Evolutionary conservation across 2,888 invertebrate genomes (phyloP), one percentile per base, ranked within the genome.

Genomic region (Nasonovia ribisnigri): DNA sequence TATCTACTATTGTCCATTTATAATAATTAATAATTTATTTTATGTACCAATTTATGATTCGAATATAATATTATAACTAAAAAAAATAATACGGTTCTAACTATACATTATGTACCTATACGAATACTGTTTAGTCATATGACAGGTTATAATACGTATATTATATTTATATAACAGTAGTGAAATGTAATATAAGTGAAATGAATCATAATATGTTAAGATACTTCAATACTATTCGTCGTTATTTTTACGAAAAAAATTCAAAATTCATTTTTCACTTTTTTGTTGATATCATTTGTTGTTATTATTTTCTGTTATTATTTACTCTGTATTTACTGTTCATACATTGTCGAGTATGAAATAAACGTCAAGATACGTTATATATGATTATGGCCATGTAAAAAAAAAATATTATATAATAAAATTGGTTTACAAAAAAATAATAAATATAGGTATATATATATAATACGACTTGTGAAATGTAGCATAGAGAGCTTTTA

Each of bases 401-500:
- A 36, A 54, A 54, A 54, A 77, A 77, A 42, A 43, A 84, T 36
- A 84, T 1, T 46, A 87, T 48, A 29, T 89, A 57, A 89, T 57
- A 60, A 43, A 89, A 90, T 77, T 90, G 90, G 90, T 67, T 51
- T 36, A 48, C 29, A 10, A 67, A 90, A 60, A 90, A 60, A 84
- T 24, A 84, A 84, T 24, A 84, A 29, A 89, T 43, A 60, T 46
- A 60, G n/a, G 60, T 84, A 43, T 42, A n/a, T 43, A 60, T 29
- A 54, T 26, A 43, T 43, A 60, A 67, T 67, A 60, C n/a, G 57
- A 90, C 51, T 54, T n/a, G 91, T 51, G 84, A 54, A 90, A 84
- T 91, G 91, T 43, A 54, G 8, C 84, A 26, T 91, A 29, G 51
- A 91, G 42, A 54, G 84, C 29, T 91, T 91, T 91, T 90, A 77